Base-by-base conservation (phyloP, 1,140 invertebrate genomes). In the Pseudomyrmex flavicornis region DNA sequence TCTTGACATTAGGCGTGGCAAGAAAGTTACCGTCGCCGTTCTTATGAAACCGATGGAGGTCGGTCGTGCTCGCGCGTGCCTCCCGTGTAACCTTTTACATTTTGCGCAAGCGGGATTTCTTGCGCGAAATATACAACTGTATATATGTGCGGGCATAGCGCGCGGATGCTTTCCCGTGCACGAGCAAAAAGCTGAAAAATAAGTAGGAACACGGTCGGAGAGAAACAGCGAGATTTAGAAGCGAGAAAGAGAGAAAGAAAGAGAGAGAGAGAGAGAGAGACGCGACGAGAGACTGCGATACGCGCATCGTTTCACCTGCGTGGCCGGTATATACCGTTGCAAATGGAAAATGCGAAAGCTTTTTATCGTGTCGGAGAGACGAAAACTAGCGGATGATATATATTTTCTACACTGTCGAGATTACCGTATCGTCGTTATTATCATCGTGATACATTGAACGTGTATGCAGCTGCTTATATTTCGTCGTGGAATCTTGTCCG, bases 1-100 rank as follows among this genome's bases (percentile, higher is more conserved):
- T 87, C 85, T 87, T 87, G 86, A 87, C 86, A 87, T 87, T 87
- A 87, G 86, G 86, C 86, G 86, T 87, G 85, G 86, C 85, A 86
- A 63, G 73, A 73, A 72, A 77, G 85, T 84, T 79, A 68, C 79
- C 58, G 73, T 52, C 12, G 54, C 26, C 73, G 62, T 75, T 66
- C 76, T 82, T 72, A 61, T 82, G 63, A 69, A 86, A 82, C 83
- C 58, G 44, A 80, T 54, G 65, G 62, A 66, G 61, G 26, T 62
- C 72, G 72, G 72, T 85, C 82, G 75, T 84, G 79, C 84, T 46
- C 46, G 48, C 20, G 35, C 58, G 20, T 26, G 52, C 59, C 56
- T 85, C 65, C 35, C 69, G 46, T 62, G 62, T 88, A 88, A 88
- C 87, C 87, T 88, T 88, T 88, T 73, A 76, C 79, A 74, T 79